Conservation (phyloP, 2,113 vertebrate species). For the Neogale vison region DNA sequence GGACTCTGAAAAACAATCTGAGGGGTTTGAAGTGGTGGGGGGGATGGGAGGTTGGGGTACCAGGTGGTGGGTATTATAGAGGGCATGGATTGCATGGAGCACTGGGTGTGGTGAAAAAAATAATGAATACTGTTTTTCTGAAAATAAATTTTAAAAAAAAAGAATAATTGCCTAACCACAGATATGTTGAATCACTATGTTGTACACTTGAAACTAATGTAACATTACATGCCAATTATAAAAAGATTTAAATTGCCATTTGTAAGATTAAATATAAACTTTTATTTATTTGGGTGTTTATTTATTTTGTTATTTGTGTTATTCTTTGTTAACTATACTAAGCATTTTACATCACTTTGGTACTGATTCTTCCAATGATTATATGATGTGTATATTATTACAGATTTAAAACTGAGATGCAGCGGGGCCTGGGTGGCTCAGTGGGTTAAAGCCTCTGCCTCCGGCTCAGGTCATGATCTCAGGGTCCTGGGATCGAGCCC, state of each 20-base stretch:
- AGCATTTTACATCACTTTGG: not conserved
- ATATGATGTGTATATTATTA: not conserved
- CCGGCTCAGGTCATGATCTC: too few relatives aligned
- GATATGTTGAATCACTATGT: not conserved
- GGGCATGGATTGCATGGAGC: too few relatives aligned
- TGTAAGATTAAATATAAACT: not conserved
- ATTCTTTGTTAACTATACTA: not conserved
- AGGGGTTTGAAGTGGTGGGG: too few relatives aligned
- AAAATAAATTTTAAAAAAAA: too few relatives aligned
- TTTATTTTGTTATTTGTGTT: not conserved
- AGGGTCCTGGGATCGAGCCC: too few relatives aligned
- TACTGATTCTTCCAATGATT: not conserved
- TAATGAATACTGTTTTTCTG: too few relatives aligned
- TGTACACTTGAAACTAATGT: not conserved
- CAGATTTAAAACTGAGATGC: not conserved
- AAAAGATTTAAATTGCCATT: not conserved
- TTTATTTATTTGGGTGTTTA: not conserved
- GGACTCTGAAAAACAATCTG: too few relatives aligned
- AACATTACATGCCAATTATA: not conserved
- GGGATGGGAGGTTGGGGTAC: too few relatives aligned
- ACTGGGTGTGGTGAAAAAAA: too few relatives aligned
- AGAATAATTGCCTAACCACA: not conserved
- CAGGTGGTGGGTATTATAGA: too few relatives aligned
- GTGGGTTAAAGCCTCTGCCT: too few relatives aligned
- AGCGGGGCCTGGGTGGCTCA: too few relatives aligned